Percentiles rank a stretch among this genome's conserved stretches.
Conservation (phyloP, 2,797 vertebrate species). For the Poeciliopsis infans region DNA sequence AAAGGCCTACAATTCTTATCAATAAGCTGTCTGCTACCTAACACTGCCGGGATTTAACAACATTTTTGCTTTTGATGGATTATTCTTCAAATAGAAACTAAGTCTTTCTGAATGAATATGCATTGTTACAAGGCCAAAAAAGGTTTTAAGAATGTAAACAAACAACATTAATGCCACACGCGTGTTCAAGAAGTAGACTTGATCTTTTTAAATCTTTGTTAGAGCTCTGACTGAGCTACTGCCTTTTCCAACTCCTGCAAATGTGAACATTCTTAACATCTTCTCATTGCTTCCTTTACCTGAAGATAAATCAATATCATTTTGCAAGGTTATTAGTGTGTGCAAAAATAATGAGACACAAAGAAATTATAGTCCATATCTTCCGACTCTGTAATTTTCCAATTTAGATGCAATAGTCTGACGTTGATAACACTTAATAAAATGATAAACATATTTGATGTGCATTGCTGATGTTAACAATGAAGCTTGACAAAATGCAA, state of each 20-base stretch:
- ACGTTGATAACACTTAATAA: not conserved
- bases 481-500: no score
- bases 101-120: slow-evolving; percentile 26
- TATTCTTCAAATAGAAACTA: slow-evolving; percentile 37
- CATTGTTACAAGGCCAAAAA: slow-evolving; percentile 19
- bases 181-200: not conserved
- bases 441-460: no score
- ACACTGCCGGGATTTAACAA: slow-evolving; percentile 30
- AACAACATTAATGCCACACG: not conserved
- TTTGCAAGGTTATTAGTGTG: not conserved
- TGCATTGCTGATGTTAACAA: no score
- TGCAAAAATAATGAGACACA: not conserved
- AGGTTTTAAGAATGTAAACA: slow-evolving; percentile 14
- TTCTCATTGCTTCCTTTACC: not conserved
- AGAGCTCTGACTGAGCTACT: not conserved
- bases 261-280: not conserved
- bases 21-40: slow-evolving; percentile 23
- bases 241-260: not conserved
- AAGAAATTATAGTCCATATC: not conserved
- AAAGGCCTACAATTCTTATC: slow-evolving; percentile 25
- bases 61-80: slow-evolving; percentile 43
- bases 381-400: not conserved
- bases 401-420: not conserved
- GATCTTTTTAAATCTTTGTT: slow-evolving; percentile 1
- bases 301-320: not conserved